Evolutionary conservation across 35 echinoderm and acorn worm genomes (phyloP), one percentile per base, ranked within the genome.

Genomic region (Chiridota heheva): DNA sequence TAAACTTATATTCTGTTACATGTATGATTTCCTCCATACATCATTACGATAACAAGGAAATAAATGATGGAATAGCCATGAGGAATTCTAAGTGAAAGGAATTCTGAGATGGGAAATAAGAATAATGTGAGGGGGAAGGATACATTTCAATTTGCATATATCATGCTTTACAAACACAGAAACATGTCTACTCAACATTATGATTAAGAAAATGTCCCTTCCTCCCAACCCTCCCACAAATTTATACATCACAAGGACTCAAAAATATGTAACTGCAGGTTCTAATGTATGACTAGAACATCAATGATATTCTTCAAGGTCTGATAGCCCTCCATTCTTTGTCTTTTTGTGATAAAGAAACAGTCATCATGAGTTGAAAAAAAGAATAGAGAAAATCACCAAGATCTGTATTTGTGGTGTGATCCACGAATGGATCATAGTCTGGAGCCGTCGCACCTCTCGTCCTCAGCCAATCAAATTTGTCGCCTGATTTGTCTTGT

Each of bases 381-480:
- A 16, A 25, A 2, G 1, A 0, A 4, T 36, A 0, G 25, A 22
- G 18, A 25, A 17, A 67, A 36, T 56, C 41, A 84, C 81, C 81
- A 37, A 60, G 49, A 53, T 84, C 81, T 58, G 84, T 78, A 39
- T 63, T 63, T 2, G 72, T 76, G 2, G 84, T 87, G 62, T 87
- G 84, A 68, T 87, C 84, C 17, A 42, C 69, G 26, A 65, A 36
- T 15, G 56, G 53, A 44, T 67, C 84, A 34, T 39, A 47, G 33
- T 77, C 61, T 22, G 22, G 53, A 4, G 60, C 71, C 28, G 56
- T 58, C 28, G 39, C 36, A 3, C 37, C 73, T 76, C 32, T 77
- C 73, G 79, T 76, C 36, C 41, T 33, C 32, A 69, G 27, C 84
- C 84, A 87, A 60, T 87, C 84, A 7, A 63, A 32, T 30, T 78